phyloP scores from a whole-genome alignment of 2,888 invertebrate species.

The Eubasilissa splendida region DNA sequence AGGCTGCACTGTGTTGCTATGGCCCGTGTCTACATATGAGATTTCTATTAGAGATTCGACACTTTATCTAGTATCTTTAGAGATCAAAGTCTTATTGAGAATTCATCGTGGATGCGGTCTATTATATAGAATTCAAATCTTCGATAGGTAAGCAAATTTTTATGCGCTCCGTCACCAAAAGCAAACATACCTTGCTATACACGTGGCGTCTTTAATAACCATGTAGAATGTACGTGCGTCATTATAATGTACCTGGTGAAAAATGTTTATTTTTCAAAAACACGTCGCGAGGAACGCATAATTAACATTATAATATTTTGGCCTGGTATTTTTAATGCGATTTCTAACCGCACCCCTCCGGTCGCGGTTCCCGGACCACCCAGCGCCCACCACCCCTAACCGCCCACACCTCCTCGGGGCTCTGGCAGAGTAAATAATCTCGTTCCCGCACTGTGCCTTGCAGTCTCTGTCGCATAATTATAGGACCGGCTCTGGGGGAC shows the following conservation, averaged over 20 bases:
- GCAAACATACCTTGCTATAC: too few relatives aligned
- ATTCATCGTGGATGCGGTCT: too few relatives aligned
- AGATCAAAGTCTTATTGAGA: too few relatives aligned
- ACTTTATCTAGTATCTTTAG: too few relatives aligned
- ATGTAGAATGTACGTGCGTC: too few relatives aligned
- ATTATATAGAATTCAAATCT: too few relatives aligned
- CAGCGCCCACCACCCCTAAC: neutral
- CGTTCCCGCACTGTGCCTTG: constrained; percentile 49
- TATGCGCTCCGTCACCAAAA: too few relatives aligned
- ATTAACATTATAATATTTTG: constrained; percentile 34
- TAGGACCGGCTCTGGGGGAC: neutral
- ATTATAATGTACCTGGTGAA: neutral
- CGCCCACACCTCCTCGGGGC: constrained; percentile 2
- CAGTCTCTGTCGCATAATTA: constrained; percentile 56
- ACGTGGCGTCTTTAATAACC: too few relatives aligned
- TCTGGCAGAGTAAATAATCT: constrained; percentile 52
- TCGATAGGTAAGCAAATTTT: too few relatives aligned
- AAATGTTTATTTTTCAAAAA: constrained; percentile 8
- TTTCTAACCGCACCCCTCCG: constrained; percentile 25
- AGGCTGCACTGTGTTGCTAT: too few relatives aligned
- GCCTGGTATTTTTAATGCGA: constrained; percentile 50
- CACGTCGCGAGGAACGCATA: constrained; percentile 34
- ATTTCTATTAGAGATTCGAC: too few relatives aligned
- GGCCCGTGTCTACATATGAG: too few relatives aligned
- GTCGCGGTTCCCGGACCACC: neutral